These are phyloP conservation scores for Sinocyclocheilus maitianheensis DNA, from an alignment of 2,113 vertebrate genomes.

Conservation along the genomic window DNA sequence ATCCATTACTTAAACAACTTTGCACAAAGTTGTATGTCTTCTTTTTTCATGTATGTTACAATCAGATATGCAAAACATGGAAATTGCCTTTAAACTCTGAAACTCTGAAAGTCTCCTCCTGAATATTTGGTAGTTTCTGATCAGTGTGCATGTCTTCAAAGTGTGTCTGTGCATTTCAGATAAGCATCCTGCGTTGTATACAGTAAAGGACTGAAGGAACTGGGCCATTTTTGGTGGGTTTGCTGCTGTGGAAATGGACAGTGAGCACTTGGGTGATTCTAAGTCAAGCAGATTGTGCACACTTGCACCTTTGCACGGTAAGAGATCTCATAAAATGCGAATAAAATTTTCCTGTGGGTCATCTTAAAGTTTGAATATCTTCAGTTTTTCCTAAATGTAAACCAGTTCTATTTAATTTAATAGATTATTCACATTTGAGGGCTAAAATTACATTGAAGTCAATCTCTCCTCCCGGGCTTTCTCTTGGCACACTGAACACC, in stretches of 20 bases:
- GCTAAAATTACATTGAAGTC: background rate
- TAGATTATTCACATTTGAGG: background rate
- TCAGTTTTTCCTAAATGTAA: background rate
- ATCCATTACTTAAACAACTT: background rate
- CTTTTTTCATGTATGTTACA: background rate
- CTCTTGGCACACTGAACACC: background rate
- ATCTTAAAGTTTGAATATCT: background rate
- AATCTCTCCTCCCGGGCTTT: background rate
- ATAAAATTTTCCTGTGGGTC: background rate
- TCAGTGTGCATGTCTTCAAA: background rate
- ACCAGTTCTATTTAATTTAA: background rate
- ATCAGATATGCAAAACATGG: background rate
- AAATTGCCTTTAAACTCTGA: background rate
- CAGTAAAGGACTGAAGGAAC: background rate
- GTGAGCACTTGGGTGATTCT: background rate
- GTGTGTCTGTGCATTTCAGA: background rate
- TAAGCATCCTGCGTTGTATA: background rate
- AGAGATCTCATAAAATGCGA: constrained; percentile 1
- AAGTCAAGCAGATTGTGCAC: background rate
- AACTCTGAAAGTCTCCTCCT: background rate
- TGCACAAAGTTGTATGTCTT: background rate
- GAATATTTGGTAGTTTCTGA: background rate
- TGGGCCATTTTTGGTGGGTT: background rate
- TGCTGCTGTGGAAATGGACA: background rate
- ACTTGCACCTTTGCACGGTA: background rate